Base-by-base conservation (phyloP, 2,888 invertebrate species). In the Druceiella hillmani region DNA sequence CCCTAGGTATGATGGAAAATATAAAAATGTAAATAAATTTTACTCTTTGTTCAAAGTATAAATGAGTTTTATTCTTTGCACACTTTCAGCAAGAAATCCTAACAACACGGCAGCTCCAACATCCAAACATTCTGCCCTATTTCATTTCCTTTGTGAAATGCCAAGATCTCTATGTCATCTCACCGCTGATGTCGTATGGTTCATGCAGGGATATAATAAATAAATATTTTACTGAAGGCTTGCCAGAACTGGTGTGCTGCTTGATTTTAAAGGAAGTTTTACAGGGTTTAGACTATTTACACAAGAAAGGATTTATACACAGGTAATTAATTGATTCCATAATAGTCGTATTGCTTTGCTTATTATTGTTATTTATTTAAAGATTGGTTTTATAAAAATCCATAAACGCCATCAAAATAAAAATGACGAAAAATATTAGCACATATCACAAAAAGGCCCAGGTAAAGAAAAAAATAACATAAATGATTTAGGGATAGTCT, bases 111-210 rank as follows among this genome's bases (percentile, higher is more conserved):
- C 86, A 87, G 55, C 67, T 92, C 11, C 79, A 81, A 46, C 91
- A 92, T 62, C 75, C 79, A 3, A 87, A 89, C 59, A 77, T 93
- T 36, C 68, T 90, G 27, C 79, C 81, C 15, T 83, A 84, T 56
- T 65, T 81, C 47, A 79, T 82, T 17, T 78, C 86, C 3, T 92
- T 91, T 63, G 83, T 90, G 2, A 74, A 76, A 39, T 81, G 81
- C n/a, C 76, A 77, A 26, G 83, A 88, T 57, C 69, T 93, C 17
- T 87, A 83, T 62, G 77, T 87, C 4, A 78, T 91, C 10, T 82
- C 84, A 48, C 91, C 91, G 0, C 69, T 89, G 6, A 87, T 90
- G 85, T 83, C 80, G 15, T 87, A 82, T 56, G 87, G 91, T 3
- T 91, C 91, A 1, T 87, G 89, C 54, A 74, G 81, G 41, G 86